Base-by-base conservation (phyloP, 2,113 vertebrate genomes). In the Kryptolebias marmoratus region DNA sequence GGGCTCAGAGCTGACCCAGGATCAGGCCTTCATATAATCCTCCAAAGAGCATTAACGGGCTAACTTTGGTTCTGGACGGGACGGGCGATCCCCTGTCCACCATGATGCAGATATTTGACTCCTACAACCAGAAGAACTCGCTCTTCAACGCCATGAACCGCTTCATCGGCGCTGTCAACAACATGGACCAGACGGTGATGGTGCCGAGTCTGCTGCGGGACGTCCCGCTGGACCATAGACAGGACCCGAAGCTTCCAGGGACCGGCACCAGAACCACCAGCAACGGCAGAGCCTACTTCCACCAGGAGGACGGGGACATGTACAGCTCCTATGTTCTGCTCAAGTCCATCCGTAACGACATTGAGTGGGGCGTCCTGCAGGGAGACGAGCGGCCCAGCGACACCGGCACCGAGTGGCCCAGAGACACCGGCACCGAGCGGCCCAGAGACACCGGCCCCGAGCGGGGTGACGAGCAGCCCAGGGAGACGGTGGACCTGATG, bases 131-230 rank as follows among this genome's bases (percentile, higher is more conserved):
- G 89, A 98, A 95, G 90, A 95, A 96, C 86, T 97, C 96, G 0
- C 94, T 98, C 54, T 96, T 96, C 87, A 96, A 95, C 65, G 94
- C 96, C 85, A 97, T 97, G 96, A 96, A 93, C 89, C 95, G 96
- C 76, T 97, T 98, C 89, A 96, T 98, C 31, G 95, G 95, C 14
- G 97, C 97, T 0, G 96, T 98, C 64, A 97, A 96, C 85, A 96
- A 97, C 92, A 98, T 98, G 97, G 97, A 98, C 92, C 96, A 97
- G 91, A 98, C 96, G 0, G 96, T 98, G 76, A 97, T 98, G 97
- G 95, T 98, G 77, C 97, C 97, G 44, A 98, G 95, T 81, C 90
- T 98, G 85, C 93, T 98, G 81, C 94, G 96, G 67, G 97, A 98
- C 62, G 94, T 98, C 84, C 96, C 95, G 1, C 86, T 95, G 87